phyloP scores from a whole-genome alignment of 2,797 vertebrate genomes.

The Cercopithecus diana region DNA sequence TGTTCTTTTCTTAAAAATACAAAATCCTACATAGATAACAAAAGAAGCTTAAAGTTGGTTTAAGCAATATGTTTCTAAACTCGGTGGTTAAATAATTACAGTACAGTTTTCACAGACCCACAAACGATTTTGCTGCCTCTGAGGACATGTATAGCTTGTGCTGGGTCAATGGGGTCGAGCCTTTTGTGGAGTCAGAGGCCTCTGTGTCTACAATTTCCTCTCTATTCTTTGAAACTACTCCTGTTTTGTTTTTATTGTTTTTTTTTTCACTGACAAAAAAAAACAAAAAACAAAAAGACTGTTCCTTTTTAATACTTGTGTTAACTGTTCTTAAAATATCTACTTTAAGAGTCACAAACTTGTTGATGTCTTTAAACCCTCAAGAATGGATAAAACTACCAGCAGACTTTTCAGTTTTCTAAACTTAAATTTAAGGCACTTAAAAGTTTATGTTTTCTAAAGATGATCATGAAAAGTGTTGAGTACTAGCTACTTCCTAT shows the following conservation, averaged over 20 bases:
- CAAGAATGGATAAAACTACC: not conserved
- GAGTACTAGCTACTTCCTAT: slow-evolving; percentile 12
- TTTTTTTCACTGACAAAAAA: not conserved
- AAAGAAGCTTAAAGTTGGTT: not conserved
- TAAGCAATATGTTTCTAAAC: not conserved
- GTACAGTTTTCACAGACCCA: not conserved
- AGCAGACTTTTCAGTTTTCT: not conserved
- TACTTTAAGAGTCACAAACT: slow-evolving; percentile 19
- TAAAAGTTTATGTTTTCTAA: slow-evolving; percentile 16
- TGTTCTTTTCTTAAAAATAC: slow-evolving; percentile 33
- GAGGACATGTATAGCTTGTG: not conserved
- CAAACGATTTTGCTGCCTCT: not conserved
- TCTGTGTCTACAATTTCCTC: slow-evolving; percentile 2
- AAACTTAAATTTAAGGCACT: not conserved
- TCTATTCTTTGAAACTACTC: not conserved
- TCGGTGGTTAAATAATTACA: not conserved
- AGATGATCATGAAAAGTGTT: not conserved
- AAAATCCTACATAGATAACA: not conserved
- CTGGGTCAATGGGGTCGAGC: not conserved
- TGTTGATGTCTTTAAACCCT: not conserved
- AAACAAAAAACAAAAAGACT: not conserved
- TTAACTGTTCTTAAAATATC: not conserved
- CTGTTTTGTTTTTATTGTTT: not conserved
- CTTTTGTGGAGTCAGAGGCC: not conserved
- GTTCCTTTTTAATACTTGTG: not conserved